These are phyloP conservation scores for Catharus ustulatus DNA, from an alignment of 2,797 vertebrate species.

Conservation along the genomic window DNA sequence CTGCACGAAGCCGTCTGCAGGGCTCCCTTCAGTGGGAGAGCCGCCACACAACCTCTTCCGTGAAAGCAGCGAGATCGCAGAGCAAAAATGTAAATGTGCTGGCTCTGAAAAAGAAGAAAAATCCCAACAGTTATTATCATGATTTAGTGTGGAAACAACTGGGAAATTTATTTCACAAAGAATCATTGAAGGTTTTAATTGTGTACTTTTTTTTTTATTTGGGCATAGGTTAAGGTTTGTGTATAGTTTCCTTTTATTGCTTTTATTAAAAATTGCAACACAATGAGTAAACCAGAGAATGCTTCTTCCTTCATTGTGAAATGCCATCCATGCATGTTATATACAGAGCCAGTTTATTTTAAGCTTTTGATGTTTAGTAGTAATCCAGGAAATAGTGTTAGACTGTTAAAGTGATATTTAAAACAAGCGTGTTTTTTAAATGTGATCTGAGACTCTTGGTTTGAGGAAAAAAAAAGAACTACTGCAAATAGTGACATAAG, in stretches of 20 bases:
- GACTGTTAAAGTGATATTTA: background rate
- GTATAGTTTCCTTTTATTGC: background rate
- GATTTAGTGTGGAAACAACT: background rate
- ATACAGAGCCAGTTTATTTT: background rate
- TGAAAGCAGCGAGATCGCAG: background rate
- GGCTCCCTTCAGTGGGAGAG: background rate
- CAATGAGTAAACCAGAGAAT: background rate
- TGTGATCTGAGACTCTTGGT: background rate
- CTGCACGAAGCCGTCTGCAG: background rate
- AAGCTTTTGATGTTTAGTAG: background rate
- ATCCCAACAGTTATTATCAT: fast-evolving
- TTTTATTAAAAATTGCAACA: background rate
- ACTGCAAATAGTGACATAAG: background rate
- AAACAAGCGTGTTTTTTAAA: background rate
- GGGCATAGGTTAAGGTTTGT: background rate
- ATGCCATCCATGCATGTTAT: background rate
- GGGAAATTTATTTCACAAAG: background rate
- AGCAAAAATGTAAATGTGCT: background rate
- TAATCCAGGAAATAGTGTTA: background rate
- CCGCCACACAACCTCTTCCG: fast-evolving
- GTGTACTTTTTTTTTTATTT: background rate
- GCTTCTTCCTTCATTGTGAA: background rate
- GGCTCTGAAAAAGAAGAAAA: background rate
- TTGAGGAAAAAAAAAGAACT: background rate
- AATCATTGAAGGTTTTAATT: background rate